Conservation (phyloP, 1,140 invertebrate genomes). For the Psilanteris sp. region DNA sequence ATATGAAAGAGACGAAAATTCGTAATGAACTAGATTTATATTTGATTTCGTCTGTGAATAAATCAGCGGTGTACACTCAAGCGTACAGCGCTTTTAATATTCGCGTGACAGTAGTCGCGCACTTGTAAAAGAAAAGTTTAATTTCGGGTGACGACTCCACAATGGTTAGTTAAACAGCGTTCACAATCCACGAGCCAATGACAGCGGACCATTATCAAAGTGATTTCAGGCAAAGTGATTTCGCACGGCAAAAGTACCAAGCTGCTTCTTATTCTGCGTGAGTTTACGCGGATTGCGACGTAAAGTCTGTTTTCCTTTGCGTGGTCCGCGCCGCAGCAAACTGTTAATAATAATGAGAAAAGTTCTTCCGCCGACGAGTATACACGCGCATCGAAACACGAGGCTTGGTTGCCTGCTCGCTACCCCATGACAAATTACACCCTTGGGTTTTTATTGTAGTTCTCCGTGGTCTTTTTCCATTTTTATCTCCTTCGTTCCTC, state of each 20-base stretch:
- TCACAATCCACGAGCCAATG: slow-evolving; percentile 3
- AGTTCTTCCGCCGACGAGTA: slow-evolving; percentile 38
- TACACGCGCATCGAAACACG: slow-evolving; percentile 42
- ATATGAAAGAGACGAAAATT: slow-evolving; percentile 7
- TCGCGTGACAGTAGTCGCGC: not conserved
- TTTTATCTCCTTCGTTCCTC: slow-evolving; percentile 12
- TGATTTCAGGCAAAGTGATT: slow-evolving; percentile 37
- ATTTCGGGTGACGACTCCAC: not conserved
- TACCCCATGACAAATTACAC: slow-evolving; percentile 60
- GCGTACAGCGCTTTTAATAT: slow-evolving; percentile 16
- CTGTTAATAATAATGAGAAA: slow-evolving; percentile 65
- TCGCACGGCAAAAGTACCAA: slow-evolving; percentile 5
- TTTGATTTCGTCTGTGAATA: too few relatives aligned
- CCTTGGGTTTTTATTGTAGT: slow-evolving; percentile 56
- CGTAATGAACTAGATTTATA: too few relatives aligned
- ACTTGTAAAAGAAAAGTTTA: slow-evolving; percentile 7
- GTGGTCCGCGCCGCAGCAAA: slow-evolving; percentile 28
- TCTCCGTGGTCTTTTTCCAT: slow-evolving; percentile 19
- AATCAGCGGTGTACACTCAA: not conserved
- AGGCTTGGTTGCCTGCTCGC: slow-evolving; percentile 20
- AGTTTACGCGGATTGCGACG: slow-evolving; percentile 30
- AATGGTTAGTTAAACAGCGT: not conserved
- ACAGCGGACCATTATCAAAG: slow-evolving; percentile 15
- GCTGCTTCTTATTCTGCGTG: slow-evolving; percentile 27
- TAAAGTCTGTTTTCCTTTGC: slow-evolving; percentile 7